Base-by-base conservation (phyloP, 2,888 invertebrate genomes). In the Epirrita christyi region DNA sequence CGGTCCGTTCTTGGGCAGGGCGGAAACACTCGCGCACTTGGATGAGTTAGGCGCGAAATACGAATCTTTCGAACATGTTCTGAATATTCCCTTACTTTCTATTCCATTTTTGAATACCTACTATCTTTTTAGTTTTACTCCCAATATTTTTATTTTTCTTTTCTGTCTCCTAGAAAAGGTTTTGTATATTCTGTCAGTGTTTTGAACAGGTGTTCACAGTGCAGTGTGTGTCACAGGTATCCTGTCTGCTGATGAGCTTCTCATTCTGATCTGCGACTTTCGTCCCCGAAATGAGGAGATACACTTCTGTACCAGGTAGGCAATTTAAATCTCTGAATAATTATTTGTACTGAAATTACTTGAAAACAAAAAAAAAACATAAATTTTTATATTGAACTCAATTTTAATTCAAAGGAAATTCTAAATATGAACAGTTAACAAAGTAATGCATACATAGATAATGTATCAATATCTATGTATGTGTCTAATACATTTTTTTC, bases 281-380 rank as follows among this genome's bases (percentile, higher is more conserved):
- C 67, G 58, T 69, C 67, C 51, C 64, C 70, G 76, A 64, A 48
- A 91, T 91, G 91, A 85, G 83, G 71, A 80, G 81, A 74, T 88
- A 90, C 68, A 75, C 81, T 67, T 79, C 87, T 64, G 70, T 85
- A 69, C 86, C 91, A 91, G 91, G 91, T 90, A 71, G 64, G 76
- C 41, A 28, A n/a, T 15, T 32, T n/a, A 4, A 42, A 13, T 14
- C 14, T 38, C 7, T 4, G 7, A 13, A 36, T 3, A 29, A 29
- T 29, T 5, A 3, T 21, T 21, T 32, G 7, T 29, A 29, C 28
- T 0, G 28, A 6, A 1, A 29, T 29, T 29, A 29, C 8, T 29
- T 29, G 28, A 7, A 29, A 29, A 29, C 2, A 29, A 7, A n/a
- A n/a, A n/a, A n/a, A n/a, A 21, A 3, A 21, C 21, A 21, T 2